Base-by-base conservation (phyloP, 2,113 vertebrate genomes). In the Athene cunicularia region DNA sequence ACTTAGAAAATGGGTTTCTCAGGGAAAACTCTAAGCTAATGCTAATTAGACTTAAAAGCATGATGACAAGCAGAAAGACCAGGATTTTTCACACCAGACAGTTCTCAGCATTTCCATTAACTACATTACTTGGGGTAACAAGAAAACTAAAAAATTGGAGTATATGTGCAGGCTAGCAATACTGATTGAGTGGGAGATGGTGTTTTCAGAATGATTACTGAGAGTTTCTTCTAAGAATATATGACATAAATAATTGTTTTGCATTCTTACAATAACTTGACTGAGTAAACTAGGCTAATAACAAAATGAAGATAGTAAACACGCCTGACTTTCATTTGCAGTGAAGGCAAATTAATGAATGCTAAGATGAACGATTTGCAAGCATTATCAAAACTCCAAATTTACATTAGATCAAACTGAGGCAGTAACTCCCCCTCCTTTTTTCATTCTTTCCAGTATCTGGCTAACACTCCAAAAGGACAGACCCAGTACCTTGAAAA, bases 41-140 rank as follows among this genome's bases (percentile, higher is more conserved):
- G 11, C n/a, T 97, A 96, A 95, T 94, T 88, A 94, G 84, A 56
- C 43, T 85, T 81, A 86, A 67, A 92, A 79, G 47, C 41, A 80
- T 1, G 24, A 86, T 39, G 39, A 96, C 85, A 88, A 96, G 63
- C 43, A 63, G 83, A 88, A 93, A 89, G 47, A 90, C 67, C 12
- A 8, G 14, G 71, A 93, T 92, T 94, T 94, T 94, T 86, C 80
- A 80, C 39, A 87, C 14, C 71, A 91, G 84, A 64, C 33, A 52
- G 20, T 87, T 84, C 45, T 64, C 91, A 79, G 74, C 32, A 43
- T 82, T 83, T 96, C 68, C 63, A 88, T 62, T 90, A 93, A 86
- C 49, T 41, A 45, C 41, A 55, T 73, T 90, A 70, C 90, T 92
- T 86, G 85, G 47, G 39, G 66, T 81, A 64, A 90, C 50, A 68